Base-by-base conservation (phyloP, 2,888 invertebrate species). In the Dendrolimus houi region DNA sequence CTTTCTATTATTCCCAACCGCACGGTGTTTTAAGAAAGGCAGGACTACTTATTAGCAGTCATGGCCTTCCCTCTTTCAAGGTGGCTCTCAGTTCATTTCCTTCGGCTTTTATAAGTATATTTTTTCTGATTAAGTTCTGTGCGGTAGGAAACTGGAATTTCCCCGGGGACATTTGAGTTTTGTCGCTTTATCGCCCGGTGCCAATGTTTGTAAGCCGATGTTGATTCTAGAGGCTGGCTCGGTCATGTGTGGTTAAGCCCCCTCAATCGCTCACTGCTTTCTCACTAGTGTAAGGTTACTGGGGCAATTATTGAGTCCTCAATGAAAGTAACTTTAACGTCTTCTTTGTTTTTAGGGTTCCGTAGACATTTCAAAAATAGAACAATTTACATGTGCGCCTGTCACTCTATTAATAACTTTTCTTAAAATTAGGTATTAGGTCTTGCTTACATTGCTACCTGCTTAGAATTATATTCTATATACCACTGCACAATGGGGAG, bases 141-240 rank as follows among this genome's bases (percentile, higher is more conserved):
- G 70, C 68, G 66, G 63, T 66, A 68, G 70, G 72, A 66, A 75
- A 68, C 66, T 68, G 69, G 68, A 79, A 82, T 81, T 82, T 82
- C 81, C 80, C 81, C 55, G 1, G 78, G 68, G 81, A 65, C 60
- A 66, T 66, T 65, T 72, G 70, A 73, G 69, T 73, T 74, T 70
- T 61, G 66, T 64, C 65, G 68, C 69, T 74, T 68, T 72, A 74
- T 74, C 75, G 71, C 61, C 62, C 68, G 69, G 66, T 69, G 74
- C 69, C 76, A 74, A 74, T 76, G 71, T 75, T 76, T 72, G 70
- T 68, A 61, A 56, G 56, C 60, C 61, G 57, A 57, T 64, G 70
- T 69, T 71, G 72, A 70, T 68, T 65, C 63, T 66, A 57, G 64
- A 61, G 56, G 14, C 56, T 52, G 59, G 58, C 61, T 63, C 62